These are phyloP conservation scores for Oxyteleia sp. DNA, from an alignment of 2,888 invertebrate species.

Conservation along the genomic window DNA sequence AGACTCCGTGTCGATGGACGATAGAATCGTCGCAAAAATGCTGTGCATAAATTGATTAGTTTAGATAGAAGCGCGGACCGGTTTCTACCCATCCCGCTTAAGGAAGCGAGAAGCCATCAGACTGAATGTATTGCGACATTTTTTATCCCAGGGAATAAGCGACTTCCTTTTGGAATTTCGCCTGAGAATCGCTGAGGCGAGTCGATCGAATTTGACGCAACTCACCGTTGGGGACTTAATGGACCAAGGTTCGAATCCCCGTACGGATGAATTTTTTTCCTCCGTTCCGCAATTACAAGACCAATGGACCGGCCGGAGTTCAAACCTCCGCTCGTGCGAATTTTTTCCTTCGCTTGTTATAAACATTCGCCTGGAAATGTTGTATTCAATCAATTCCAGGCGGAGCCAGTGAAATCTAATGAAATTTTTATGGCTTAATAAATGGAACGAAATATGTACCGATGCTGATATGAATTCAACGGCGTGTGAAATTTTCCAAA, in stretches of 20 bases:
- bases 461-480: conserved; percentile 66
- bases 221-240: too few species aligned
- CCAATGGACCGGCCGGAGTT: not conserved
- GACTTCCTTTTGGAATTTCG: not conserved
- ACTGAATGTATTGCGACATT: conserved; percentile 25
- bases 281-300: not conserved
- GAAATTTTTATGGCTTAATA: conserved; percentile 64
- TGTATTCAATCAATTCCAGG: conserved; percentile 53
- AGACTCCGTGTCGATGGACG: conserved; percentile 71
- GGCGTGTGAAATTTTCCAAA: conserved; percentile 63
- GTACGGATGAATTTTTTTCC: too few species aligned
- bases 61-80: conserved; percentile 57
- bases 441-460: conserved; percentile 66
- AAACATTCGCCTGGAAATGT: conserved; percentile 20
- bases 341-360: conserved; percentile 18
- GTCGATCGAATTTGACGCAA: not conserved
- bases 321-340: not conserved
- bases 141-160: not conserved
- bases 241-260: too few species aligned
- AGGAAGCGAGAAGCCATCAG: conserved; percentile 56
- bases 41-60: conserved; percentile 65
- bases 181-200: not conserved
- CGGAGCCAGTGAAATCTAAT: conserved; percentile 54
- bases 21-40: conserved; percentile 73
- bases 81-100: conserved; percentile 42